These are phyloP conservation scores for Nebria ingens DNA, from an alignment of 1,140 invertebrate species.

Conservation along the genomic window DNA sequence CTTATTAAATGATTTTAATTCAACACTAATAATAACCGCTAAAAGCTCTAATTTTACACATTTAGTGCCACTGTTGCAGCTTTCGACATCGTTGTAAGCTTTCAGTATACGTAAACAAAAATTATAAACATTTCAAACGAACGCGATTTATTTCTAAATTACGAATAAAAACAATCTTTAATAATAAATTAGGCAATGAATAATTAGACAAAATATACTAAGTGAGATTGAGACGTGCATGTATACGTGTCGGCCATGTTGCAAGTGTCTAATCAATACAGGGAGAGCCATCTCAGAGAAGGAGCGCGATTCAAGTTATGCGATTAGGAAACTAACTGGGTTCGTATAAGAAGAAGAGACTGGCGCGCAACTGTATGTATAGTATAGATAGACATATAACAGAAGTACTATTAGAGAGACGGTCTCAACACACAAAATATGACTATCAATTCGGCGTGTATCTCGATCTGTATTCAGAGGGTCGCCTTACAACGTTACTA, in stretches of 20 bases:
- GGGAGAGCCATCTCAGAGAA: not conserved
- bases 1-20: too few species aligned
- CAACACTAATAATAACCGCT: too few species aligned
- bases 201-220: too few species aligned
- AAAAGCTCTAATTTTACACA: too few species aligned
- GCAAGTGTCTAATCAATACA: slow-evolving; percentile 2
- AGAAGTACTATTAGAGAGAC: too few species aligned
- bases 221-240: not conserved
- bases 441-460: not conserved
- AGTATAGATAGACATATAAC: not conserved
- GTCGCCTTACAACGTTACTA: not conserved
- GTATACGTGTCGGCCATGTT: not conserved
- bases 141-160: too few species aligned
- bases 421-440: not conserved
- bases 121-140: too few species aligned
- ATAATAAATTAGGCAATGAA: too few species aligned
- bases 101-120: too few species aligned
- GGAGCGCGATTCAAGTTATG: slow-evolving; percentile 3
- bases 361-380: not conserved
- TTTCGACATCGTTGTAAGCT: too few species aligned
- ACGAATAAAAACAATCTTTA: too few species aligned
- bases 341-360: not conserved
- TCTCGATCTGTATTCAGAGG: slow-evolving; percentile 1
- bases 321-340: not conserved
- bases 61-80: too few species aligned